A percentile compares a stretch with the other conserved stretches of the same genome.
Evolutionary conservation across 37 sponge, comb jelly and placozoan genomes (phyloP).

Genomic region (Theonella swinhoei): DNA sequence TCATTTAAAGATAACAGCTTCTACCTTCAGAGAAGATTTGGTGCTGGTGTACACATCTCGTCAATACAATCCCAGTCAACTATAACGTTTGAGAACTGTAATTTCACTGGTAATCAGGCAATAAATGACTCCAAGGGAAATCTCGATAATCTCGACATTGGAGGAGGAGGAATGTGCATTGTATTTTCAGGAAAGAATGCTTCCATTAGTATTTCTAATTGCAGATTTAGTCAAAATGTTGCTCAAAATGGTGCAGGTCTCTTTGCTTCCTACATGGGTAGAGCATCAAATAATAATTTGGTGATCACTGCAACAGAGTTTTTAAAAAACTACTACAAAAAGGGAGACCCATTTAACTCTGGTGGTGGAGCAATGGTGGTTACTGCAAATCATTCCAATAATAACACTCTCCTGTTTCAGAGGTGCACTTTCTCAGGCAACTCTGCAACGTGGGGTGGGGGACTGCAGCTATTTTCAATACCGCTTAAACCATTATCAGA

Average conservation of each 20-base stretch:
- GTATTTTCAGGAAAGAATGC: neutral
- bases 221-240: neutral
- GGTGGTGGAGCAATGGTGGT: neutral
- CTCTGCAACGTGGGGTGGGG: neutral
- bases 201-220: neutral
- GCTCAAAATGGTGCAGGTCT: neutral
- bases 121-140: neutral
- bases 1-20: neutral
- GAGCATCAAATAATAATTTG: neutral
- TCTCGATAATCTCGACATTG: neutral
- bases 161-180: neutral
- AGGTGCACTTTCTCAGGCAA: neutral
- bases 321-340: neutral
- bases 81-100: neutral
- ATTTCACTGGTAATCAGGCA: neutral
- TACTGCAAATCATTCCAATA: neutral
- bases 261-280: neutral
- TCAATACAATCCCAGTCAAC: neutral
- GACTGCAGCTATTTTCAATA: neutral
- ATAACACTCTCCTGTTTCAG: neutral
- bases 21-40: neutral
- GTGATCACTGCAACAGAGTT: neutral
- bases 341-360: neutral
- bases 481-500: neutral
- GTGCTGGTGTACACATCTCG: neutral